Percentiles rank a stretch among this genome's conserved stretches.
These are phyloP conservation scores for Phymatocera aterrima DNA, from an alignment of 2,888 invertebrate genomes.

Conservation along the genomic window DNA sequence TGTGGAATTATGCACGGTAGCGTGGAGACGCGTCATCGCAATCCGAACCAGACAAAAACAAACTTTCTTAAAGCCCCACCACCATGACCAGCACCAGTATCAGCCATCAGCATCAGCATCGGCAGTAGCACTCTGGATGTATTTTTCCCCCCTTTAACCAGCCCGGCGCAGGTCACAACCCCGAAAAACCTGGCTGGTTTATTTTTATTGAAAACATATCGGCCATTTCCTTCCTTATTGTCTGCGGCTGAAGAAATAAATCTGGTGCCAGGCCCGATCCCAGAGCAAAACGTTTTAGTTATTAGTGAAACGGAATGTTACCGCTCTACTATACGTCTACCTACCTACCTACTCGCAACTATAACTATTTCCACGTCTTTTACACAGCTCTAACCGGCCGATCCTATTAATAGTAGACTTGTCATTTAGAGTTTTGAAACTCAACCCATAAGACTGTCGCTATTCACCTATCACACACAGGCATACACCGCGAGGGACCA, in stretches of 20 bases:
- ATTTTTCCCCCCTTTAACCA: not conserved
- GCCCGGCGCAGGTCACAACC: slow-evolving; percentile 24
- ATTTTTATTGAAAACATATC: slow-evolving; percentile 69
- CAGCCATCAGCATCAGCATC: too few species aligned
- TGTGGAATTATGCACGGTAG: not conserved
- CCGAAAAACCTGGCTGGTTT: slow-evolving; percentile 55
- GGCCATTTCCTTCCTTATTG: slow-evolving; percentile 68
- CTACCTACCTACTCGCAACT: too few species aligned
- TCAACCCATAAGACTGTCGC: not conserved
- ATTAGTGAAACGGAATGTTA: slow-evolving; percentile 34
- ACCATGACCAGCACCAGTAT: not conserved
- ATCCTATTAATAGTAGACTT: slow-evolving; percentile 42
- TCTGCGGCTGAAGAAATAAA: slow-evolving; percentile 66
- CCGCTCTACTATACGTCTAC: not conserved
- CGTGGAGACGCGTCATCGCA: slow-evolving; percentile 42
- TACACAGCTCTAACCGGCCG: not conserved
- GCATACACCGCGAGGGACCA: not conserved
- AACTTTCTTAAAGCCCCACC: slow-evolving; percentile 50
- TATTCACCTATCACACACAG: too few species aligned
- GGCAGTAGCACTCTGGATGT: too few species aligned
- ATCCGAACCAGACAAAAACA: slow-evolving; percentile 58
- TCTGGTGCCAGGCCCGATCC: slow-evolving; percentile 51
- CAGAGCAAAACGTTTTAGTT: slow-evolving; percentile 39
- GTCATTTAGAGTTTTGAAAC: slow-evolving; percentile 14
- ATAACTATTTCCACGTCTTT: not conserved